Conservation (phyloP, 1,140 invertebrate genomes). For the Drosophila trapezifrons region DNA sequence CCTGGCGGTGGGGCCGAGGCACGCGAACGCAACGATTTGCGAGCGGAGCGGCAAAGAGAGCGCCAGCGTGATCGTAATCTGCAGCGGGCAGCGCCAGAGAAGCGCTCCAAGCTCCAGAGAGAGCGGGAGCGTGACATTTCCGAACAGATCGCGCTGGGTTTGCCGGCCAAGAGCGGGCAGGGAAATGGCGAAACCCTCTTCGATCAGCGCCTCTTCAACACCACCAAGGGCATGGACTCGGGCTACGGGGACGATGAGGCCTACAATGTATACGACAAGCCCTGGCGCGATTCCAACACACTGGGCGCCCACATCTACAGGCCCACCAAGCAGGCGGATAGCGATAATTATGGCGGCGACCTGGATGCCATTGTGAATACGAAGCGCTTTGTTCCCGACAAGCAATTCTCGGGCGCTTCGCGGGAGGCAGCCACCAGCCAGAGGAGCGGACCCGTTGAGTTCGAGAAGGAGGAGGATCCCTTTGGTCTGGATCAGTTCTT, state of each 20-base stretch:
- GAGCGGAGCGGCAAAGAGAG: slow-evolving; percentile 96
- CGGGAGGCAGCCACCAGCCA: slow-evolving; percentile 85
- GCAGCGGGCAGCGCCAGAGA: slow-evolving; percentile 96
- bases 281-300: slow-evolving; percentile 93
- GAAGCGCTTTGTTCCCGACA: slow-evolving; percentile 97
- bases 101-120: slow-evolving; percentile 93
- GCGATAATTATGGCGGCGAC: slow-evolving; percentile 96
- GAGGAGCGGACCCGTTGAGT: slow-evolving; percentile 97
- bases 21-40: slow-evolving; percentile 94
- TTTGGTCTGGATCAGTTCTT: slow-evolving; percentile 99
- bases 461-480: slow-evolving; percentile 97
- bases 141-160: slow-evolving; percentile 98
- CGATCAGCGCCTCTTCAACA: slow-evolving; percentile 98
- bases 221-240: slow-evolving; percentile 96
- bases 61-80: slow-evolving; percentile 96
- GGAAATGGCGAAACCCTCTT: slow-evolving; percentile 93
- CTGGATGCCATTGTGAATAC: slow-evolving; percentile 94
- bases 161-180: slow-evolving; percentile 92
- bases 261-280: slow-evolving; percentile 99
- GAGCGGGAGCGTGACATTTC: slow-evolving; percentile 98
- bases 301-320: slow-evolving; percentile 96
- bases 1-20: slow-evolving; percentile 88
- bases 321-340: slow-evolving; percentile 94
- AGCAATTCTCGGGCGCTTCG: slow-evolving; percentile 97
- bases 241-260: slow-evolving; percentile 99